phyloP scores from a whole-genome alignment of 2,113 vertebrate species.

The Oncorhynchus clarkii region DNA sequence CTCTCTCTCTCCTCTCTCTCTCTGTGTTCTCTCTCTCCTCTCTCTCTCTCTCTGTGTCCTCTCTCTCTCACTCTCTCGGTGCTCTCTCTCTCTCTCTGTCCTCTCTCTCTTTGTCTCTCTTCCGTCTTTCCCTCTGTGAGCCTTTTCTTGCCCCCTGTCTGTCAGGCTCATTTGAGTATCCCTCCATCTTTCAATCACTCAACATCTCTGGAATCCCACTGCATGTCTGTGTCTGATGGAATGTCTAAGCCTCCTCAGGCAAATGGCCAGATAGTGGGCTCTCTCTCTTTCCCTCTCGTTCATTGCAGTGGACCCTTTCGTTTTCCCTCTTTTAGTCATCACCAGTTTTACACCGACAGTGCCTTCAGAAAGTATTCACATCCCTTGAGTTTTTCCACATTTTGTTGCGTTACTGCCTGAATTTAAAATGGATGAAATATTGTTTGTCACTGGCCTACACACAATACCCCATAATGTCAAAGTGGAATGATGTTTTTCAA shows the following conservation, averaged over 20 bases:
- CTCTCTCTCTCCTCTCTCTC: no score
- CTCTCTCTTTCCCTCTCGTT: slow-evolving; percentile 3
- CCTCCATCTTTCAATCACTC: slow-evolving; percentile 25
- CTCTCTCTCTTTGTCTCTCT: no score
- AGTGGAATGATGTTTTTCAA: no score
- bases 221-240: slow-evolving; percentile 24
- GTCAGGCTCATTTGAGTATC: slow-evolving; percentile 12
- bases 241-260: slow-evolving; percentile 23
- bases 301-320: slow-evolving; percentile 9
- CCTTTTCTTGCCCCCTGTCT: background rate
- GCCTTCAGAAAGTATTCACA: background rate
- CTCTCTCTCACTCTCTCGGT: no score
- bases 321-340: slow-evolving; percentile 3
- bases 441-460: no score
- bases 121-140: background rate
- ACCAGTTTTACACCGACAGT: background rate
- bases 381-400: no score
- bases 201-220: slow-evolving; percentile 24
- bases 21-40: background rate
- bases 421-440: no score
- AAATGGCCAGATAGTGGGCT: slow-evolving; percentile 12
- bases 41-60: no score
- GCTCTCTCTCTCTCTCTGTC: background rate
- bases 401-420: no score
- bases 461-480: no score